A percentile compares a stretch with the other conserved stretches of the same genome.
phyloP scores from a whole-genome alignment of 2,797 vertebrate genomes.

The Diplodus sargus region DNA sequence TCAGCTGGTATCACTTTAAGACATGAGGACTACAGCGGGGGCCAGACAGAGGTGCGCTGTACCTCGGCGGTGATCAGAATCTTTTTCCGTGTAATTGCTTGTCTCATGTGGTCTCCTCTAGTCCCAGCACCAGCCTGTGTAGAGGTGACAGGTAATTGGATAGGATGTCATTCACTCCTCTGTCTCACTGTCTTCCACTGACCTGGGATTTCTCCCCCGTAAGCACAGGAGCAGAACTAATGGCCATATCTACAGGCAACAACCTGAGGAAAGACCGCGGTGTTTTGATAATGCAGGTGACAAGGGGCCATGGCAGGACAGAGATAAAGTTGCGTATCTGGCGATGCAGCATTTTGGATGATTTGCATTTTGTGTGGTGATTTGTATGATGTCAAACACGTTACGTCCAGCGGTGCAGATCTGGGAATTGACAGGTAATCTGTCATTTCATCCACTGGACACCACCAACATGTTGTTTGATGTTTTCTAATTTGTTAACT shows the following conservation, averaged over 20 bases:
- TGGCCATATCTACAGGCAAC: conserved; percentile 70
- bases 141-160: conserved; percentile 83
- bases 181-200: conserved; percentile 67
- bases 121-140: conserved; percentile 63
- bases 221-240: conserved; percentile 74
- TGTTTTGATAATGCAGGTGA: conserved; percentile 70
- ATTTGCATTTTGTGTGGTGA: too few relatives aligned
- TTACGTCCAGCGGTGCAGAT: conserved; percentile 10
- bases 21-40: conserved; percentile 31
- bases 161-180: conserved; percentile 77
- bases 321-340: conserved; percentile 57
- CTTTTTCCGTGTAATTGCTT: conserved; percentile 76
- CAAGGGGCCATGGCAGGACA: conserved; percentile 39
- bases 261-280: conserved; percentile 68
- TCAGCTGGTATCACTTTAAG: conserved; percentile 51
- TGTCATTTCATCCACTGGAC: neutral
- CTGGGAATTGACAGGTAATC: neutral
- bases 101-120: conserved; percentile 76
- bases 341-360: neutral
- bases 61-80: conserved; percentile 70
- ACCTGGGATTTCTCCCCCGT: conserved; percentile 68
- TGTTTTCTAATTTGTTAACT: too few relatives aligned
- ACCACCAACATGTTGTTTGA: neutral
- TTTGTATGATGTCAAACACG: neutral
- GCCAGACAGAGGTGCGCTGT: conserved; percentile 32